A percentile compares a stretch with the other conserved stretches of the same genome.
phyloP scores from a whole-genome alignment of 1,140 invertebrate species.

The Zaprionus camerounensis region DNA sequence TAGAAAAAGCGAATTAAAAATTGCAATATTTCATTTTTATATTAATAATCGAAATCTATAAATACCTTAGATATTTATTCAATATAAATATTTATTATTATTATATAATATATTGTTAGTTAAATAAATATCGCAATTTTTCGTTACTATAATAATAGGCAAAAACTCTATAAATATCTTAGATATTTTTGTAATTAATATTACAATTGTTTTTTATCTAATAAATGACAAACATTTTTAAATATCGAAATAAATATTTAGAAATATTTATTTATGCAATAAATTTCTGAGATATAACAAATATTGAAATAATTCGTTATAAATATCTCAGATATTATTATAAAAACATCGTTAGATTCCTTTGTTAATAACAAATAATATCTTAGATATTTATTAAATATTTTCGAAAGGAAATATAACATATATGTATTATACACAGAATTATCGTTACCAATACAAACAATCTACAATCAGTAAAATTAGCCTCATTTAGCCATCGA shows the following conservation, averaged over 20 bases:
- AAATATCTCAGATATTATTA: not conserved
- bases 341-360: too few species aligned
- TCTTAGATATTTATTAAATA: too few species aligned
- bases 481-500: constrained; percentile 21
- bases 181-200: not conserved
- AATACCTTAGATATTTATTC: not conserved
- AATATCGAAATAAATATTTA: not conserved
- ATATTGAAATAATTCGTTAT: not conserved
- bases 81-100: not conserved
- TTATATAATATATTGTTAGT: too few species aligned
- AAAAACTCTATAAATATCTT: too few species aligned
- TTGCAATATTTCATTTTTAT: not conserved
- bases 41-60: not conserved
- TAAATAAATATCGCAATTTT: not conserved
- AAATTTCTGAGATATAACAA: not conserved
- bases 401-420: too few species aligned
- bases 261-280: too few species aligned
- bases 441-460: not conserved
- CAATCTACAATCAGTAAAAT: constrained; percentile 3
- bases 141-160: too few species aligned
- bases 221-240: not conserved
- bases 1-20: not conserved
- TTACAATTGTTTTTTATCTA: not conserved
- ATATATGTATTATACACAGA: too few species aligned
- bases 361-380: not conserved